Evolutionary conservation across 2,113 vertebrate genomes (phyloP), one percentile per base, ranked within the genome.

Genomic region (Bungarus multicinctus): DNA sequence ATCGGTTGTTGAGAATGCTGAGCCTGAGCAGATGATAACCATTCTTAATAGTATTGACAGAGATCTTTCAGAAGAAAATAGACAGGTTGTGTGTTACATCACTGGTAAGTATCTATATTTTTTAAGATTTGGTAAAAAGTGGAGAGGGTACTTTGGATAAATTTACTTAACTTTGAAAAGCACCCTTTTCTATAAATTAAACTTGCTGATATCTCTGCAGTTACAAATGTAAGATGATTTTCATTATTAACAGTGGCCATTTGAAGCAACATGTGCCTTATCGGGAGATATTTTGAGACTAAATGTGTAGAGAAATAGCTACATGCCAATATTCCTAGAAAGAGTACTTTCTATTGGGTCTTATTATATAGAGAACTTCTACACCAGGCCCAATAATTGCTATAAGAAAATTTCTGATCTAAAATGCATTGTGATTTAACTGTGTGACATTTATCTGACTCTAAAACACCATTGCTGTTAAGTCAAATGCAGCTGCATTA

Each of bases 41-140:
- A 98, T 98, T 2, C 98, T 99, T 96, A 98, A 97, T 43, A 99
- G 98, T 88, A 93, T 97, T 0, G 99, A 99, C 54, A 96, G 97
- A 0, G 99, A 99, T 64, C 96, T 99, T 88, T 98, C 98, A 0
- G 97, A 98, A 95, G 98, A 98, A 95, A 99, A 99, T 96, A 98
- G 98, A 20, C 98, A 98, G 0, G 98, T 99, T 95, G 98, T 98
- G 0, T 99, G 99, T 96, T 99, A 99, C 96, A 99, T 99, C 94
- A 99, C 99, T 95, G 99, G 99, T 99, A 95, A 96, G 98, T 90
- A 11, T 25, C 2, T 2, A 87, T 27, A 20, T 34, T 0, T 81
- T 45, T 18, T 12, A 54, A 43, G 0, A 30, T 43, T 88, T 39
- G 1, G 1, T 23, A n/a, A 88, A 39, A 30, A n/a, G 18, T 5